Percentiles rank a stretch among this genome's conserved stretches.
Evolutionary conservation across 2,113 vertebrate genomes (phyloP).

Genomic region (Apodemus sylvaticus): DNA sequence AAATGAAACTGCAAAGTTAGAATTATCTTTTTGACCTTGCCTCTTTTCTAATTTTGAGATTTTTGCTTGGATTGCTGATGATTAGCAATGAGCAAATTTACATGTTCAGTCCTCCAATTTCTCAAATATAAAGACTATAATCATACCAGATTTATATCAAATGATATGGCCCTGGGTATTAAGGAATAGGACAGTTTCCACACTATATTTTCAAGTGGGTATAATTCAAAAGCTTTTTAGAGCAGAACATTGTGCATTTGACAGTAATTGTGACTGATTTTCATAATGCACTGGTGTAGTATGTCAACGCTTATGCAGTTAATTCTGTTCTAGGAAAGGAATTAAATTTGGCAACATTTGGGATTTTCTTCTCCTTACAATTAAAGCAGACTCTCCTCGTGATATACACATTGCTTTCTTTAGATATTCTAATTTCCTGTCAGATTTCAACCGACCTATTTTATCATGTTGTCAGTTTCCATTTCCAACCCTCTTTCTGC

Average conservation of each 20-base stretch:
- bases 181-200: constrained; percentile 64
- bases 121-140: neutral
- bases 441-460: constrained; percentile 57
- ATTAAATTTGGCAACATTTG: constrained; percentile 76
- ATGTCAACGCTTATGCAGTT: constrained; percentile 73
- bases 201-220: constrained; percentile 67
- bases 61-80: neutral
- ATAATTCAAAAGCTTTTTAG: constrained; percentile 74
- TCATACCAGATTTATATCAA: constrained; percentile 64
- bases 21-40: neutral
- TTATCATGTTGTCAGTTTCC: constrained; percentile 73
- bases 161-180: neutral
- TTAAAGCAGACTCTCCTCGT: constrained; percentile 52
- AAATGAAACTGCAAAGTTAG: neutral
- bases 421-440: constrained; percentile 69
- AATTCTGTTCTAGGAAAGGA: constrained; percentile 80
- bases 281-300: constrained; percentile 68
- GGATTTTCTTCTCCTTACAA: constrained; percentile 54
- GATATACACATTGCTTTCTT: constrained; percentile 47
- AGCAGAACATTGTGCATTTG: constrained; percentile 71
- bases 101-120: neutral
- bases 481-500: constrained; percentile 66
- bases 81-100: constrained; percentile 56
- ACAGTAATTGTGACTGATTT: constrained; percentile 70
- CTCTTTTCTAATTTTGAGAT: constrained; percentile 43